Evolutionary conservation across 2,888 invertebrate genomes (phyloP), one percentile per base, ranked within the genome.

Genomic region (Poecilobothrus nobilitatus): DNA sequence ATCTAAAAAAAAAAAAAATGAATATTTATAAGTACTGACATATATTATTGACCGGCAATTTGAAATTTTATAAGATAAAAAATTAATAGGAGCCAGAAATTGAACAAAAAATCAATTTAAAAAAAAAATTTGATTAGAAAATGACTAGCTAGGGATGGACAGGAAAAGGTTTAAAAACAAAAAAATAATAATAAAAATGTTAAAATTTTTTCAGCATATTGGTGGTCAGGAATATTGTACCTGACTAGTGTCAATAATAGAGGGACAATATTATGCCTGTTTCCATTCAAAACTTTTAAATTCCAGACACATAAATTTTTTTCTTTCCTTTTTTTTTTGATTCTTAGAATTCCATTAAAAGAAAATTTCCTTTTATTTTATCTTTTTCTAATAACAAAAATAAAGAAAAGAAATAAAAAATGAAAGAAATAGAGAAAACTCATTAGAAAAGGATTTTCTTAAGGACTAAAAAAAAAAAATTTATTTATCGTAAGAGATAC

Each of bases 391-490:
- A 27, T 15, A 41, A 41, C 4, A 12, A 41, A 41, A 41, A 41
- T 41, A 41, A n/a, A n/a, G n/a, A n/a, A n/a, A n/a, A n/a, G n/a
- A n/a, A n/a, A 41, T 15, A 41, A 41, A 41, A 8, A 6, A 2
- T 41, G 41, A 27, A 27, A 12, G 37, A 37, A 18, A 53, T 15
- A 53, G 53, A n/a, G 15, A 53, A 53, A 53, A 53, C 53, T 53
- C 53, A 53, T 53, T 53, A 53, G 53, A 53, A 53, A 53, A 53
- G 53, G 53, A 53, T 53, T 53, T 53, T 53, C 18, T 18, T 53
- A 18, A 18, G 18, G 18, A 53, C 6, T 53, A 6, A 53, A 53
- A 53, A 18, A 15, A 15, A 44, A 53, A 53, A 12, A 12, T 41
- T 41, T 41, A 41, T 41, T 41, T 41, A 41, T 8, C 41, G 41